phyloP scores from a whole-genome alignment of 2,113 vertebrate genomes.

The Octodon degus region DNA sequence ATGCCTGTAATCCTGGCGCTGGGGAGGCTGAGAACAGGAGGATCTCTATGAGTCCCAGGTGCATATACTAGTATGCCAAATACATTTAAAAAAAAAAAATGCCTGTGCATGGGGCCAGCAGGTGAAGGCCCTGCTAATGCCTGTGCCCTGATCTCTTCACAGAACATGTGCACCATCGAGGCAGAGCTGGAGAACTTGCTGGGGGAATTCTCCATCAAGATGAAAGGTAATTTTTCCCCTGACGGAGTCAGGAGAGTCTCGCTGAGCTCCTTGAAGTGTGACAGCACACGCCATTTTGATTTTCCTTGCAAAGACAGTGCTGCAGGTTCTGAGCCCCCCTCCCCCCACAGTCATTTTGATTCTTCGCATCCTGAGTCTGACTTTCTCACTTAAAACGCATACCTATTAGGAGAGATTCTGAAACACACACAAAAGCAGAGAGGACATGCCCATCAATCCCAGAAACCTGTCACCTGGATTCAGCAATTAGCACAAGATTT shows the following conservation, averaged over 20 bases:
- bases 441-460: not conserved
- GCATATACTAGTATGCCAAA: too few relatives aligned
- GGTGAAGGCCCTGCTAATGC: conserved; percentile 48
- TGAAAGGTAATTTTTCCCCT: conserved; percentile 92
- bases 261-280: not conserved
- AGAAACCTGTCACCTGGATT: not conserved
- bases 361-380: not conserved
- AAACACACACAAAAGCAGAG: not conserved
- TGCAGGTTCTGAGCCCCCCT: not conserved
- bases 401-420: not conserved
- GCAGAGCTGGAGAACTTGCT: conserved; percentile 95
- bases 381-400: not conserved
- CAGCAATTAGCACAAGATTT: not conserved
- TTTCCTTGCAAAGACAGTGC: not conserved
- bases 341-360: too few relatives aligned
- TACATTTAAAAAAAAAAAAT: too few relatives aligned
- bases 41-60: too few relatives aligned
- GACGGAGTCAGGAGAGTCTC: rapidly evolving
- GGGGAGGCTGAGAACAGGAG: too few relatives aligned
- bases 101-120: rapidly evolving
- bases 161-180: conserved; percentile 98
- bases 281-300: rapidly evolving
- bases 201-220: conserved; percentile 98
- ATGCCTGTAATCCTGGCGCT: too few relatives aligned
- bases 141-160: conserved; percentile 60